Percentiles rank a stretch among this genome's conserved stretches.
Conservation (phyloP, 2,888 invertebrate genomes). For the Stenodema calcarata region DNA sequence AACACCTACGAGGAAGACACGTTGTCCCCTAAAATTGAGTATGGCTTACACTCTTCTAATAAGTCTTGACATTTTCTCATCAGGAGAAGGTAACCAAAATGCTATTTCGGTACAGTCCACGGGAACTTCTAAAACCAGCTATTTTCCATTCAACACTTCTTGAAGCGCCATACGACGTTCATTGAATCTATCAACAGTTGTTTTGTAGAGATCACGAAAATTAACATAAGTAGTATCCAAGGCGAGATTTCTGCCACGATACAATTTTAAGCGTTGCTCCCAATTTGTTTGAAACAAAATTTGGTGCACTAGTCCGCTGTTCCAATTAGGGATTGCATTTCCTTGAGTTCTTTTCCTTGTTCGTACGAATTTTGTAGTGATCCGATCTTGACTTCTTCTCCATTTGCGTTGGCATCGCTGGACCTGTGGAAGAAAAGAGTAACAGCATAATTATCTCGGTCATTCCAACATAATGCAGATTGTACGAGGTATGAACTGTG, state of each 20-base stretch:
- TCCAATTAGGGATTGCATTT: not conserved
- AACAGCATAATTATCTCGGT: too few species aligned
- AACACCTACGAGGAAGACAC: too few species aligned
- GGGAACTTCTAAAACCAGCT: too few species aligned
- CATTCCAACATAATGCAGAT: too few species aligned
- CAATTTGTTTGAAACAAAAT: not conserved
- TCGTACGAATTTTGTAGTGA: not conserved
- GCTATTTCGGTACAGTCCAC: too few species aligned
- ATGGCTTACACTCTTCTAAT: too few species aligned
- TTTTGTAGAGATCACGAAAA: not conserved
- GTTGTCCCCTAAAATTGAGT: too few species aligned
- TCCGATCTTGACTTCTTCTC: not conserved
- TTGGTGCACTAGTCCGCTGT: not conserved
- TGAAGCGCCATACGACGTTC: too few species aligned
- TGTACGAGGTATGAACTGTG: too few species aligned
- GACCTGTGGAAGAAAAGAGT: not conserved
- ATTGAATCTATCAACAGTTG: not conserved
- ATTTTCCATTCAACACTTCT: too few species aligned
- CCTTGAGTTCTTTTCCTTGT: slow-evolving; percentile 6
- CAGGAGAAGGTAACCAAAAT: too few species aligned
- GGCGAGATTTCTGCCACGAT: not conserved
- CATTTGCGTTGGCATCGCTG: not conserved
- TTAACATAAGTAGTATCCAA: not conserved
- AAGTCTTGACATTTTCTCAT: too few species aligned
- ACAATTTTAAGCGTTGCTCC: not conserved